Conservation (phyloP, 2,888 invertebrate species). For the Pristionchus entomophagus region DNA sequence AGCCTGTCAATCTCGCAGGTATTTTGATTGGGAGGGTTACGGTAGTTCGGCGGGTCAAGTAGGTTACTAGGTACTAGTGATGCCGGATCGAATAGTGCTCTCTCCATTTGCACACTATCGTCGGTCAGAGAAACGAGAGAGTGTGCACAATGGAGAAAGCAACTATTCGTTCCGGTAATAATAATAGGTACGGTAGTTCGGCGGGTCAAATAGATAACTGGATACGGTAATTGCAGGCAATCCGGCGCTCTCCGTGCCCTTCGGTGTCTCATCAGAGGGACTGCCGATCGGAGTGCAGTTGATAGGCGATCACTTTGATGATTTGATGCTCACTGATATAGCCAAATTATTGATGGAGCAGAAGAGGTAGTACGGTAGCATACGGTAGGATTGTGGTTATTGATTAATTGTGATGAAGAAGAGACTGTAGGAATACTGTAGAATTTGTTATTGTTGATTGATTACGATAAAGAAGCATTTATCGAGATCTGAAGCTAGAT, state of each 20-base stretch:
- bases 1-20: slow-evolving; percentile 96
- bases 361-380: slow-evolving; percentile 13
- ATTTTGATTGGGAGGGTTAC: not conserved
- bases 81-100: too few species aligned
- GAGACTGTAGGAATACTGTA: not conserved
- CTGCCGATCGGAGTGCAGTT: slow-evolving; percentile 71
- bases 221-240: slow-evolving; percentile 55
- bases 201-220: not conserved
- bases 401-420: not conserved
- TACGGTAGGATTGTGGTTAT: not conserved
- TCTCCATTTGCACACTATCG: too few species aligned
- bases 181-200: not conserved
- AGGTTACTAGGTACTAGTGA: too few species aligned
- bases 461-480: too few species aligned
- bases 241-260: slow-evolving; percentile 72
- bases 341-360: slow-evolving; percentile 31
- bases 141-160: too few species aligned
- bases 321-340: slow-evolving; percentile 1
- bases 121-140: too few species aligned
- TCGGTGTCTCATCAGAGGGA: slow-evolving; percentile 52
- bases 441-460: too few species aligned
- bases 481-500: too few species aligned
- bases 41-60: not conserved
- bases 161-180: too few species aligned
- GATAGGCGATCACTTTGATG: slow-evolving; percentile 52